phyloP scores from a whole-genome alignment of 1,140 invertebrate species.

The Phocides pigmalion region DNA sequence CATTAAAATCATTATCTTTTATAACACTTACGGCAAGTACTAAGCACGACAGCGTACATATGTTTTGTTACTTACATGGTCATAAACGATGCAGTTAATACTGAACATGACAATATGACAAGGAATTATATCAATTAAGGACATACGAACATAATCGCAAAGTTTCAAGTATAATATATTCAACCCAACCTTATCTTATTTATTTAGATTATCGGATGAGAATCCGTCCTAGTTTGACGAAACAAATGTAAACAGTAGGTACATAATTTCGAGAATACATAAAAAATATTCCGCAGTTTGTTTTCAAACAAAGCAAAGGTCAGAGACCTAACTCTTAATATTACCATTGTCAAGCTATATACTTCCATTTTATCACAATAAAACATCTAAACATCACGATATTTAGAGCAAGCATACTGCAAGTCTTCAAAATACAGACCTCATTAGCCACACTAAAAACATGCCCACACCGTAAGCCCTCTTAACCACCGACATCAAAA shows the following conservation, averaged over 20 bases:
- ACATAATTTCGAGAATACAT: no score
- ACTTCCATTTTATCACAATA: neutral
- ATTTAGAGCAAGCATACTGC: slow-evolving; percentile 3
- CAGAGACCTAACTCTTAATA: neutral
- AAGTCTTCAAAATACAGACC: slow-evolving; percentile 15
- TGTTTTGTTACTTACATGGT: slow-evolving; percentile 1
- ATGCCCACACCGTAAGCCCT: slow-evolving; percentile 20
- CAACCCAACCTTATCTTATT: neutral
- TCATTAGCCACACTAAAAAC: slow-evolving; percentile 27
- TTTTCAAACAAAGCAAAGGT: no score
- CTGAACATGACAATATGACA: neutral
- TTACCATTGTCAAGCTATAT: neutral
- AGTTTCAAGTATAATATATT: neutral
- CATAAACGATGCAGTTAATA: slow-evolving; percentile 7
- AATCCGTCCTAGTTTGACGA: no score
- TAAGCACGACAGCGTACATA: neutral
- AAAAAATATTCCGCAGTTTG: no score
- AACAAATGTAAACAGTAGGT: no score
- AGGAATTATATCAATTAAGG: neutral
- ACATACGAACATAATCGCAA: neutral
- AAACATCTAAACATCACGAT: slow-evolving; percentile 1
- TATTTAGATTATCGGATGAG: neutral
- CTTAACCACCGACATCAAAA: slow-evolving; percentile 29
- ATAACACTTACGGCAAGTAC: slow-evolving; percentile 12
- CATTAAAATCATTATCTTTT: slow-evolving; percentile 23